phyloP scores from a whole-genome alignment of 2,113 vertebrate genomes.

The Odobenus rosmarus region DNA sequence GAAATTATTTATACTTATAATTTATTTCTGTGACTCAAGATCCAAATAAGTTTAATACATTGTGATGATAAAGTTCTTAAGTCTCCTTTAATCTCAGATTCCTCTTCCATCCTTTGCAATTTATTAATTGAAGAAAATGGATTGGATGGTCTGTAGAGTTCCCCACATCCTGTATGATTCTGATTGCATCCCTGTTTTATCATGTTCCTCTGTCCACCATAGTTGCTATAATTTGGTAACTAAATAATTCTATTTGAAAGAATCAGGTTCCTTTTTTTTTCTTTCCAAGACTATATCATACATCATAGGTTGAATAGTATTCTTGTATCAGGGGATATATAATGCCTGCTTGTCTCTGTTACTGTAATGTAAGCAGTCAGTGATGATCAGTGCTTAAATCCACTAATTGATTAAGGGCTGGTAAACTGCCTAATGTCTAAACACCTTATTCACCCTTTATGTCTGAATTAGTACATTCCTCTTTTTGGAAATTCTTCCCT shows the following conservation, averaged over 20 bases:
- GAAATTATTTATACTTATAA: neutral
- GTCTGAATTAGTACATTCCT: neutral
- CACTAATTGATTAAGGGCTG: neutral
- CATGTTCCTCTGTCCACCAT: neutral
- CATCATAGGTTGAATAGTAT: neutral
- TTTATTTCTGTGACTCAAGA: constrained; percentile 3
- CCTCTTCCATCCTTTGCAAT: neutral
- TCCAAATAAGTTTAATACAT: neutral
- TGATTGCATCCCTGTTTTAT: neutral
- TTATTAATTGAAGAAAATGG: neutral
- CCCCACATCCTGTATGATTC: neutral
- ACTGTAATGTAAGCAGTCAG: neutral
- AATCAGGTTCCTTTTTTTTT: neutral
- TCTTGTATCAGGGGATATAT: neutral
- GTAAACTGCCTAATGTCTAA: neutral
- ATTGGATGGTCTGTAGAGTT: neutral
- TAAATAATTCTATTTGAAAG: neutral
- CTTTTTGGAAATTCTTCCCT: neutral
- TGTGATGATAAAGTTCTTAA: neutral
- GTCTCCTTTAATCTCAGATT: neutral
- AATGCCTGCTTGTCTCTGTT: neutral
- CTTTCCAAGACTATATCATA: neutral
- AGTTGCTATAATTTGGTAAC: neutral
- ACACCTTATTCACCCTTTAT: neutral
- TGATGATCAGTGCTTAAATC: neutral